Base-by-base conservation (phyloP, 1,140 invertebrate species). In the Andrena cerasifolii region DNA sequence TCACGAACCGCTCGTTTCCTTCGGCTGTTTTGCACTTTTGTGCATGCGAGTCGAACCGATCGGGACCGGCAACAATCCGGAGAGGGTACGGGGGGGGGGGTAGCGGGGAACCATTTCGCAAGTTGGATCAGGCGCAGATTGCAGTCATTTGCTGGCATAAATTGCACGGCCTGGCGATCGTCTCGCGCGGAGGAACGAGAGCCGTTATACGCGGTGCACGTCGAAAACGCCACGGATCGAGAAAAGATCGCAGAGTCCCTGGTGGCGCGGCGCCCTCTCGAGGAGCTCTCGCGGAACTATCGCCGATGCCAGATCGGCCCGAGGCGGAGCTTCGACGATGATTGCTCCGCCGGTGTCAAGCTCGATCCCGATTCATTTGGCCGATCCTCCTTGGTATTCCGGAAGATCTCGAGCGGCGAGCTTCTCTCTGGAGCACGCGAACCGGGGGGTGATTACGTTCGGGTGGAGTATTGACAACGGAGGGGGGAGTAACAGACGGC, bases 1-100 rank as follows among this genome's bases (percentile, higher is more conserved):
- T 85, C 84, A 85, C 84, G 84, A 85, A 85, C 76, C 79, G 78
- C 84, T 85, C 62, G 84, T 85, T 85, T 85, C 83, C 84, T 74
- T 70, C 79, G 78, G 83, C 36, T 84, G 83, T 85, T 85, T 84
- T 85, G 84, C 84, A 82, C 83, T 84, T 85, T 85, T 85, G 79
- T 85, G 79, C 83, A 85, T 82, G 83, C 83, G 83, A 82, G 78
- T 78, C 16, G 54, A 47, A 43, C 40, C 58, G 51, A 54, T 33
- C 40, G 75, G 24, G 49, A 51, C 47, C 63, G 33, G 43, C 31
- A 45, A 28, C 10, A 31, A 24, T n/a, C 3, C 12, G 61, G 21
- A 40, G 47, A 58, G 24, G 26, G n/a, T 31, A n/a, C n/a, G 21
- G 71, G 24, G n/a, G 6, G 26, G 26, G 33, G 51, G 47, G 51